Conservation (phyloP, 2,113 vertebrate species). For the Pao palembangensis region DNA sequence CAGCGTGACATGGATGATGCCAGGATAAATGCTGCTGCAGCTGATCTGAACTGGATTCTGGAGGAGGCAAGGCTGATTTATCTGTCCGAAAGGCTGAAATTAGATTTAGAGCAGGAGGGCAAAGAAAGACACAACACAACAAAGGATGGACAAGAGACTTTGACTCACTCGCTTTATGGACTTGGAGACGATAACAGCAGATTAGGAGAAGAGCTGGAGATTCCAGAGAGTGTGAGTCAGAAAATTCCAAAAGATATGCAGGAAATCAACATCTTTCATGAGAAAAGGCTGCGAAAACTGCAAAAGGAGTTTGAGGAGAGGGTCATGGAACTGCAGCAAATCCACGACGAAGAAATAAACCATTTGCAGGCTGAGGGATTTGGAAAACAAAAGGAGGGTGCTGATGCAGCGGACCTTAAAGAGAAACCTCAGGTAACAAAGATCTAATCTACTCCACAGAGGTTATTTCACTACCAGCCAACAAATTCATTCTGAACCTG, state of each 20-base stretch:
- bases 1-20: conserved; percentile 30
- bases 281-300: conserved; percentile 77
- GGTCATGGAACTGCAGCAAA: conserved; percentile 80
- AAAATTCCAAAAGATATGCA: conserved; percentile 72
- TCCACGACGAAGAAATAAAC: conserved; percentile 85
- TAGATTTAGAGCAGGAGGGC: conserved; percentile 72
- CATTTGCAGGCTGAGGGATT: conserved; percentile 77
- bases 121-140: conserved; percentile 73
- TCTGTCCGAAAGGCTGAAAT: conserved; percentile 73
- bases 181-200: conserved; percentile 77
- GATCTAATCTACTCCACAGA: not conserved
- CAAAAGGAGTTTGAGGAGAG: conserved; percentile 83
- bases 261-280: conserved; percentile 74
- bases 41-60: conserved; percentile 76
- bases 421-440: not conserved
- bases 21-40: conserved; percentile 23
- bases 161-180: conserved; percentile 69
- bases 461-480: not conserved
- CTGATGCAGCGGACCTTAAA: no score
- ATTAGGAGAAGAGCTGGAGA: conserved; percentile 75
- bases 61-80: conserved; percentile 85
- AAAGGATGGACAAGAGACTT: conserved; percentile 75
- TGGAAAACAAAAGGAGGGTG: conserved; percentile 67
- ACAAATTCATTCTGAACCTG: not conserved
- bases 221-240: conserved; percentile 75